Conservation (phyloP, 2,888 invertebrate species). For the Sarcophaga carnaria region DNA sequence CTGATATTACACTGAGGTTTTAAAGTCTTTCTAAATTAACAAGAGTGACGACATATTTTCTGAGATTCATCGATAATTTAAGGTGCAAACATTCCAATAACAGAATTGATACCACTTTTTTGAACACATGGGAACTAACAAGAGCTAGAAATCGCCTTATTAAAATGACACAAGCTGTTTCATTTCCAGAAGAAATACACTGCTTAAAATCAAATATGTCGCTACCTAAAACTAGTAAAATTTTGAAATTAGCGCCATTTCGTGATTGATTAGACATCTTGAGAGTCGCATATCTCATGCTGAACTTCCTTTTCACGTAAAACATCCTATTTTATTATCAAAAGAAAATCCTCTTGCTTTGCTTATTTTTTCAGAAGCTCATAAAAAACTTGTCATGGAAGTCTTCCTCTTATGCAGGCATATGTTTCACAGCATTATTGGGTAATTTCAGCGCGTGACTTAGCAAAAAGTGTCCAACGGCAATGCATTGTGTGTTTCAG, state of each 20-base stretch:
- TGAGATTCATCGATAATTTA: slow-evolving; percentile 18
- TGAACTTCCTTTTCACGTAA: slow-evolving; percentile 2
- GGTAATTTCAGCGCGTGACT: slow-evolving; percentile 4
- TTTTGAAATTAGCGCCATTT: slow-evolving; percentile 30
- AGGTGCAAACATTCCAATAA: not conserved
- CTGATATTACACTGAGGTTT: slow-evolving; percentile 14
- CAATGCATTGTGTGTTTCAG: slow-evolving; percentile 14
- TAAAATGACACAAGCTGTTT: slow-evolving; percentile 30
- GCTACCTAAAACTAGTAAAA: not conserved
- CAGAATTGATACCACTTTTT: not conserved
- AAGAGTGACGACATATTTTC: slow-evolving; percentile 23
- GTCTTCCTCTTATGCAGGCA: not conserved
- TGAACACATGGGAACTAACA: slow-evolving; percentile 19
- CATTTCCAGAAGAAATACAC: slow-evolving; percentile 25
- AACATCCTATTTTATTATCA: slow-evolving; percentile 30
- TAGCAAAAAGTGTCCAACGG: not conserved
- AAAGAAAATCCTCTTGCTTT: slow-evolving; percentile 1
- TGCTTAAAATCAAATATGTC: slow-evolving; percentile 5
- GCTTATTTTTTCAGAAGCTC: slow-evolving; percentile 16
- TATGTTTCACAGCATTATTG: slow-evolving; percentile 47
- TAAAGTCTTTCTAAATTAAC: slow-evolving; percentile 17
- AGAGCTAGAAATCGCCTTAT: not conserved
- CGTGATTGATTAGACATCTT: slow-evolving; percentile 9
- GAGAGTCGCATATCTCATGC: slow-evolving; percentile 2
- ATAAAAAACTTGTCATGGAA: slow-evolving; percentile 31